Conservation (phyloP, 2,113 vertebrate species). For the Poeciliopsis occidentalis region DNA sequence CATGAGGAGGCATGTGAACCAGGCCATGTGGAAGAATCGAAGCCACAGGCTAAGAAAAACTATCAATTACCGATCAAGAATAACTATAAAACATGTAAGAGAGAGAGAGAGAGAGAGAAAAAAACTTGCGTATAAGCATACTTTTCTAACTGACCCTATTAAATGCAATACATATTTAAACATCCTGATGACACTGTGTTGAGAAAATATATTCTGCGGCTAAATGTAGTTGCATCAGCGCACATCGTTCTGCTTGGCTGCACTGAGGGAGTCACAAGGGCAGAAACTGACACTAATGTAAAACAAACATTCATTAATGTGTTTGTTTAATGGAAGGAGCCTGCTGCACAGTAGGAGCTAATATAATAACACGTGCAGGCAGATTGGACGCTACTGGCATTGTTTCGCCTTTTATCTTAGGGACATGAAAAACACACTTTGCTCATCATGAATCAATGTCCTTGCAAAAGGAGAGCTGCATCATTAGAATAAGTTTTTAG, state of each 20-base stretch:
- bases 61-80: constrained; percentile 73
- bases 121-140: constrained; percentile 4
- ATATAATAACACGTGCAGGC: constrained; percentile 33
- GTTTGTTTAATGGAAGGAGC: constrained; percentile 62
- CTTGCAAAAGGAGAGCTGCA: background rate
- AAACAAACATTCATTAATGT: constrained; percentile 74
- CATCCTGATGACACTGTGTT: constrained; percentile 6
- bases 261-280: constrained; percentile 51
- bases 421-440: background rate
- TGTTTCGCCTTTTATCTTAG: background rate
- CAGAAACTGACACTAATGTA: constrained; percentile 78
- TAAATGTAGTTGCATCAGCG: constrained; percentile 24
- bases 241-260: constrained; percentile 52
- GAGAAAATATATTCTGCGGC: constrained; percentile 10
- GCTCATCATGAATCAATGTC: background rate
- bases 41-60: constrained; percentile 73
- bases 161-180: constrained; percentile 6
- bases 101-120: constrained; percentile 1
- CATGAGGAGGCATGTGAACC: constrained; percentile 66
- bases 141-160: constrained; percentile 2
- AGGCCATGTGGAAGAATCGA: constrained; percentile 77
- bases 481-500: constrained; percentile 2
- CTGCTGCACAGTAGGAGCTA: constrained; percentile 41
- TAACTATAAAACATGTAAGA: constrained; percentile 59
- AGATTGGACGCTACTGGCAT: background rate